A percentile compares a stretch with the other conserved stretches of the same genome.
Evolutionary conservation across 2,113 vertebrate species (phyloP).

Genomic region (Polypterus senegalus): DNA sequence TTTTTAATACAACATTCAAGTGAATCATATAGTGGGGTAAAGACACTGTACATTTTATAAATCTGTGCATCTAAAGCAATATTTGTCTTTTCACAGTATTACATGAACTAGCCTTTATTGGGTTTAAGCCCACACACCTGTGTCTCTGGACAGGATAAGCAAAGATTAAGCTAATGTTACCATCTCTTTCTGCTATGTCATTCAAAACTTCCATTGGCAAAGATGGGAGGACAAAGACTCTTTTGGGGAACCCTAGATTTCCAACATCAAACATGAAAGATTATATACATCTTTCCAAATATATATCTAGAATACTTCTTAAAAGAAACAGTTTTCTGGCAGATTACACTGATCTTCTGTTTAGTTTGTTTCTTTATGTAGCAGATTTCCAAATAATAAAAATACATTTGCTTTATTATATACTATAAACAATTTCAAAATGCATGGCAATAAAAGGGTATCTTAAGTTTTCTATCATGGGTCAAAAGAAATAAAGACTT

Average conservation of each 20-base stretch:
- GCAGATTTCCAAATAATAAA: too few relatives aligned
- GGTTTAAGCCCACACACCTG: slow-evolving; percentile 50
- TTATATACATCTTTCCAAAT: slow-evolving; percentile 52
- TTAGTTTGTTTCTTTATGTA: too few relatives aligned
- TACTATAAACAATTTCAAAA: too few relatives aligned
- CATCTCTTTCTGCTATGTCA: slow-evolving; percentile 46
- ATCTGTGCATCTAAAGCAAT: slow-evolving; percentile 10
- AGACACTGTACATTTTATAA: slow-evolving; percentile 1
- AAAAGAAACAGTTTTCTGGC: slow-evolving; percentile 47
- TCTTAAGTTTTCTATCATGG: too few relatives aligned
- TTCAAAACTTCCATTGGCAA: slow-evolving; percentile 41
- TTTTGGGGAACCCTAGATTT: slow-evolving; percentile 50
- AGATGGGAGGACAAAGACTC: slow-evolving; percentile 38
- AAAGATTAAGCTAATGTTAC: slow-evolving; percentile 65
- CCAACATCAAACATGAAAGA: slow-evolving; percentile 54
- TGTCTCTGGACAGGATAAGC: slow-evolving; percentile 34
- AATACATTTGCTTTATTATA: too few relatives aligned
- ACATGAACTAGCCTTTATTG: slow-evolving; percentile 9
- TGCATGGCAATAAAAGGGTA: too few relatives aligned
- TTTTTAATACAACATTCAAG: too few relatives aligned
- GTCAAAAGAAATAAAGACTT: too few relatives aligned
- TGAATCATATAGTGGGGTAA: neutral
- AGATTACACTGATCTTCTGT: slow-evolving; percentile 41
- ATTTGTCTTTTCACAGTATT: slow-evolving; percentile 4
- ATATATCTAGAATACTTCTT: slow-evolving; percentile 44